Conservation (phyloP, 92 coral and sea anemone genomes). For the Actinostola sp. region DNA sequence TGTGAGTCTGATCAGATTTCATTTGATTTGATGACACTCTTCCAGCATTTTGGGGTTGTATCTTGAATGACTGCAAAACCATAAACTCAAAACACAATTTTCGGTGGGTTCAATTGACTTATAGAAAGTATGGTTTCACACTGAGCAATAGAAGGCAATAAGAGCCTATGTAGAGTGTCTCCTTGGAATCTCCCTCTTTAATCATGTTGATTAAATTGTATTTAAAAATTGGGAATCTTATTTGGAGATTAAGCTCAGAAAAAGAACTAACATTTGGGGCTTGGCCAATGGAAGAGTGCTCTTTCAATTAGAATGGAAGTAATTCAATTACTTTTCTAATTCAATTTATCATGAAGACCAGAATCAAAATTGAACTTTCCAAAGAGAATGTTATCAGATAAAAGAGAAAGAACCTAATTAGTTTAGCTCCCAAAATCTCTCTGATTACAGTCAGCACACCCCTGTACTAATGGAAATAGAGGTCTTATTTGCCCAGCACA, state of each 20-base stretch:
- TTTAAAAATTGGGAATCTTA: slow-evolving; percentile 51
- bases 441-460: slow-evolving; percentile 43
- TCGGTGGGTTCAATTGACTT: slow-evolving; percentile 43
- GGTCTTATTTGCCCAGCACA: slow-evolving; percentile 22
- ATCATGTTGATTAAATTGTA: slow-evolving; percentile 59
- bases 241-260: slow-evolving; percentile 41
- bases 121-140: slow-evolving; percentile 30
- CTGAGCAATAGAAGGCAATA: slow-evolving; percentile 21
- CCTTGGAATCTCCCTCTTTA: slow-evolving; percentile 13
- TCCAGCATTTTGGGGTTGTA: neutral
- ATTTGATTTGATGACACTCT: slow-evolving; percentile 22
- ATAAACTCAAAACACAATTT: slow-evolving; percentile 17
- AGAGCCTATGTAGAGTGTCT: neutral
- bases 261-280: slow-evolving; percentile 37
- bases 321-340: slow-evolving; percentile 83
- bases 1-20: neutral
- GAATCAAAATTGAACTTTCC: slow-evolving; percentile 83
- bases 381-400: slow-evolving; percentile 71
- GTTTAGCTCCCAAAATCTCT: slow-evolving; percentile 40
- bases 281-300: slow-evolving; percentile 25
- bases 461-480: slow-evolving; percentile 31
- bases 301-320: slow-evolving; percentile 48
- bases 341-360: slow-evolving; percentile 68
- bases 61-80: slow-evolving; percentile 11
- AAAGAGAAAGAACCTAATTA: slow-evolving; percentile 69